Conservation (phyloP, 2,888 invertebrate species). For the Andrena praecox region DNA sequence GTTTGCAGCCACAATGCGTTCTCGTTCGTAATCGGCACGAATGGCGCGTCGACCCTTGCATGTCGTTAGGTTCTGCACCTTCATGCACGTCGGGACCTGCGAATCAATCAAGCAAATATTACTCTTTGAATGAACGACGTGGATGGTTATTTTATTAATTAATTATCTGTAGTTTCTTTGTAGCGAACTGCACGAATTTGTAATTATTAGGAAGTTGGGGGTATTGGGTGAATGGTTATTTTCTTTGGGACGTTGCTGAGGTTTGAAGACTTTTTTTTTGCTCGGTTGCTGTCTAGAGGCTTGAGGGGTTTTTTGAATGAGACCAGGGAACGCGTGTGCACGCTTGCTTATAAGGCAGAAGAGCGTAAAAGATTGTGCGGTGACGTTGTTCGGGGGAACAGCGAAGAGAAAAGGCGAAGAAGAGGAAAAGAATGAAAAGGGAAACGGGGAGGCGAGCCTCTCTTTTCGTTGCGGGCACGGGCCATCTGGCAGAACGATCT, state of each 20-base stretch:
- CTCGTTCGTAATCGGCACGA: background rate
- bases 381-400: slow-evolving; percentile 17
- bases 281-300: background rate
- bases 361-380: slow-evolving; percentile 24
- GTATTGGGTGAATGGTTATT: no score
- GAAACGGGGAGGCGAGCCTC: slow-evolving; percentile 36
- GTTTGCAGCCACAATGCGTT: slow-evolving; percentile 12
- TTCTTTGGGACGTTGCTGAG: background rate
- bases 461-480: slow-evolving; percentile 67
- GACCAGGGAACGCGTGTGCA: slow-evolving; percentile 16
- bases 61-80: background rate
- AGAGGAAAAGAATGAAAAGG: slow-evolving; percentile 26
- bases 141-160: background rate
- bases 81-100: background rate
- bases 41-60: background rate
- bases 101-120: background rate
- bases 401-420: slow-evolving; percentile 41
- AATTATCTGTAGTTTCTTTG: background rate
- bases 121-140: background rate
- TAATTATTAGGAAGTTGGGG: no score
- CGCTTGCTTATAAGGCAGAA: slow-evolving; percentile 11
- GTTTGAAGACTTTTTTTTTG: background rate
- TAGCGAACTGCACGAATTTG: background rate
- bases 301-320: slow-evolving; percentile 7
- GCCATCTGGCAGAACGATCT: slow-evolving; percentile 72